Evolutionary conservation across 2,797 vertebrate genomes (phyloP).

Genomic region (Garrulus glandarius): DNA sequence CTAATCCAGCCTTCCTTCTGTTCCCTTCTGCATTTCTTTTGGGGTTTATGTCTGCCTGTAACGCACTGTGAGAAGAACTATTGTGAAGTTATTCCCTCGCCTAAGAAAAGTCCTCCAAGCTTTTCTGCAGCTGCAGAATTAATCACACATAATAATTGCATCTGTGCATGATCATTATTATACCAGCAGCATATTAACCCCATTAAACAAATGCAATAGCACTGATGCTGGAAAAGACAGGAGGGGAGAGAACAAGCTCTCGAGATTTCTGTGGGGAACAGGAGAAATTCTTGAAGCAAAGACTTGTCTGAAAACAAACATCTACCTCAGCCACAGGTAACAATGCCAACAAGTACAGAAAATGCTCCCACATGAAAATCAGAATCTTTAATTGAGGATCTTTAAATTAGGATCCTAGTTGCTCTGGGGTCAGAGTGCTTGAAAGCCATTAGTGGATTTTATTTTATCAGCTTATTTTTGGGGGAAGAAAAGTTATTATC

Average conservation of each 20-base stretch:
- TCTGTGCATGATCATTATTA: conserved; percentile 53
- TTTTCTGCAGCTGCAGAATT: conserved; percentile 60
- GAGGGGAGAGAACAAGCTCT: background rate
- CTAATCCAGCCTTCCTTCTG: background rate
- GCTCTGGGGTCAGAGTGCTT: background rate
- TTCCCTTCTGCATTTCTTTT: background rate
- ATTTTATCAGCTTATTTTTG: background rate
- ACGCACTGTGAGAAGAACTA: conserved; percentile 41
- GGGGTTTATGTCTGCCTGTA: background rate
- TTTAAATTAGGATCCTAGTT: background rate
- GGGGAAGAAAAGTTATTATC: background rate
- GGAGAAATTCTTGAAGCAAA: background rate
- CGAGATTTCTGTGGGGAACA: background rate
- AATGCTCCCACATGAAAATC: background rate
- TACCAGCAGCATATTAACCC: conserved; percentile 68
- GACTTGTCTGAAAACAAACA: background rate
- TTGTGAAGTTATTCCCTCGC: conserved; percentile 38
- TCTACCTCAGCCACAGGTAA: background rate
- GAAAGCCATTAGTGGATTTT: background rate
- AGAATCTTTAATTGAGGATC: background rate
- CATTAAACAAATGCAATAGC: conserved; percentile 67
- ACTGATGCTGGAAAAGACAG: conserved; percentile 4
- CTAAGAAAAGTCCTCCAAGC: conserved; percentile 39
- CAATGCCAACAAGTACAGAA: background rate
- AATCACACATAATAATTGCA: conserved; percentile 68